Evolutionary conservation across 92 coral and sea anemone species (phyloP).

Genomic region (Heliopora coerulea): DNA sequence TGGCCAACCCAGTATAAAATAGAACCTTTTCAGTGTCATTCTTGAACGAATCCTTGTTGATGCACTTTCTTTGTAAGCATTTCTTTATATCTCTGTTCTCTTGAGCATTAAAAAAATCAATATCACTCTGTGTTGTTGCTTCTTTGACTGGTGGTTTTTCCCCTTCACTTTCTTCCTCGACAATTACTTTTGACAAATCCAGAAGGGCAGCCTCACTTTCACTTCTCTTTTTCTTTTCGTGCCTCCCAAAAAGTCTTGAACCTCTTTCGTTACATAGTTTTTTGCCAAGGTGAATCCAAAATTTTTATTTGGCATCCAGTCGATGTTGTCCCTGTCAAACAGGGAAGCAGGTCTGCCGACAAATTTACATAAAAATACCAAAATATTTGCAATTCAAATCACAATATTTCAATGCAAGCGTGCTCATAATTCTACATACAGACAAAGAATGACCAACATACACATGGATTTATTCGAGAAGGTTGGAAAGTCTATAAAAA

Average conservation of each 20-base stretch:
- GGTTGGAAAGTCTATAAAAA: not conserved
- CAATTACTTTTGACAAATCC: constrained; percentile 9
- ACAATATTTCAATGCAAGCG: not conserved
- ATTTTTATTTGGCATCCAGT: constrained; percentile 51
- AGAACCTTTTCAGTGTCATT: constrained; percentile 39
- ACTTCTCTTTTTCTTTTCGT: constrained; percentile 42
- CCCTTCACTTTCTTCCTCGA: not conserved
- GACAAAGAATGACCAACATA: too few species aligned
- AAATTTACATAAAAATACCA: not conserved
- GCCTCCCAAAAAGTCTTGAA: constrained; percentile 38
- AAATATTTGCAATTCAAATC: not conserved
- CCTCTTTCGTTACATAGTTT: constrained; percentile 34
- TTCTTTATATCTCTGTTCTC: not conserved
- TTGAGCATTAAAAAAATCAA: not conserved
- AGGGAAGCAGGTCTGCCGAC: constrained; percentile 52
- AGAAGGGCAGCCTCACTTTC: constrained; percentile 51
- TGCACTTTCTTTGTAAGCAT: not conserved
- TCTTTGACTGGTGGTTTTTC: not conserved
- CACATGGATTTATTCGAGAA: not conserved
- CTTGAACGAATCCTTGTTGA: not conserved
- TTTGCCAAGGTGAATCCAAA: constrained; percentile 35
- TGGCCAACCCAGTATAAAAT: constrained; percentile 56
- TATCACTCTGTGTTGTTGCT: not conserved
- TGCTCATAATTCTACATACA: not conserved
- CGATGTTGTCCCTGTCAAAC: constrained; percentile 46